These are phyloP conservation scores for Spilarctia lutea DNA, from an alignment of 2,888 invertebrate species.

Conservation along the genomic window DNA sequence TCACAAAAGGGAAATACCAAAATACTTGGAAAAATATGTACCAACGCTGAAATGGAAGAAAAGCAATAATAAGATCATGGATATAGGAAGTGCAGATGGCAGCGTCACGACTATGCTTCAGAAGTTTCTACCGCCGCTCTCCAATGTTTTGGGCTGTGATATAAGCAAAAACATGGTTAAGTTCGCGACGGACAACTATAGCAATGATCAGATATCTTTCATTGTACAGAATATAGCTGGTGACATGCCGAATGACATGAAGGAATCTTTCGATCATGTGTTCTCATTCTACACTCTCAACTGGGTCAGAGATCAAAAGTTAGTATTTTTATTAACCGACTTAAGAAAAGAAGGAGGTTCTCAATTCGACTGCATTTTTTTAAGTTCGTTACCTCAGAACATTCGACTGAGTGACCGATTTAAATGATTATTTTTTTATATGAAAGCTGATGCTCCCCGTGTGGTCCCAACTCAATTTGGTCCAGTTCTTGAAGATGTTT, in stretches of 20 bases:
- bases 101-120: conserved; percentile 88
- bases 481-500: too few species aligned
- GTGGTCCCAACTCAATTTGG: too few species aligned
- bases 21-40: conserved; percentile 88
- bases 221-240: conserved; percentile 86
- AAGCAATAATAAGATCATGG: conserved; percentile 80
- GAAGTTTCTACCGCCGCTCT: conserved; percentile 85
- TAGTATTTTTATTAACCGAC: conserved; percentile 63
- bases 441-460: too few species aligned
- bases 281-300: conserved; percentile 93
- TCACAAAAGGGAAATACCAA: conserved; percentile 85
- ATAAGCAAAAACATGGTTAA: conserved; percentile 90
- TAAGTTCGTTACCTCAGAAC: too few species aligned
- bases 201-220: conserved; percentile 76
- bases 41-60: conserved; percentile 84
- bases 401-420: too few species aligned
- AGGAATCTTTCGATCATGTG: conserved; percentile 87
- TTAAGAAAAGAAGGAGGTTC: too few species aligned
- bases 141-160: conserved; percentile 88
- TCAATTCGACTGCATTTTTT: too few species aligned
- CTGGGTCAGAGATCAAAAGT: conserved; percentile 91
- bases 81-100: conserved; percentile 92
- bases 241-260: conserved; percentile 76
- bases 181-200: conserved; percentile 86
- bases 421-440: too few species aligned